Conservation (phyloP, 2,113 vertebrate species). For the Ciconia maguari region DNA sequence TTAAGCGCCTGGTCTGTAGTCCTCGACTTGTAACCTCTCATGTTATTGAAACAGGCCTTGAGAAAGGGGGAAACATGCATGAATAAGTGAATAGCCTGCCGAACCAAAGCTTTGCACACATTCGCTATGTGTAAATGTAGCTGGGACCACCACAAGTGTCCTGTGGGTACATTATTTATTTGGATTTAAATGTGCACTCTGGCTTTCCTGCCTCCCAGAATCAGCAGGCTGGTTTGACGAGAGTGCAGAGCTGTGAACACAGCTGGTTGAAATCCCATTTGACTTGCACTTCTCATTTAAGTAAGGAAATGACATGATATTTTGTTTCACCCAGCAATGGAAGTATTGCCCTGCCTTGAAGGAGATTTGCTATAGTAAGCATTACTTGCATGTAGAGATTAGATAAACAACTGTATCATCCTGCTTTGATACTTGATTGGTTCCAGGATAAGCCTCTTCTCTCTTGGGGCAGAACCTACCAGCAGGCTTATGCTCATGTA, state of each 20-base stretch:
- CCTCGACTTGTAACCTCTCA: neutral
- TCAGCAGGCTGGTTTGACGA: neutral
- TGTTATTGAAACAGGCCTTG: neutral
- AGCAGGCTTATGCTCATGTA: neutral
- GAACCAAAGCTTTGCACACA: neutral
- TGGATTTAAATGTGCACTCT: neutral
- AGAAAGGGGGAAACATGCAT: neutral
- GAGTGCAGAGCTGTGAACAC: neutral
- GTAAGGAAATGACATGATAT: neutral
- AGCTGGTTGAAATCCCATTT: neutral
- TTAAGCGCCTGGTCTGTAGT: neutral
- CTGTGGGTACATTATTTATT: neutral
- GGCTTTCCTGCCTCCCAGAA: neutral
- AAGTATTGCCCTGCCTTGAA: neutral
- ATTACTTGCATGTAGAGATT: neutral
- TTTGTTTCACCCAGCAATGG: neutral
- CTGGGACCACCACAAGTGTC: neutral
- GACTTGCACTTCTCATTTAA: neutral
- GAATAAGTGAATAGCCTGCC: neutral
- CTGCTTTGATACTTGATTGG: neutral
- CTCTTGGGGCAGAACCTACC: neutral
- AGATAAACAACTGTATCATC: neutral
- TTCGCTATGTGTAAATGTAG: neutral
- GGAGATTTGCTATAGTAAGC: neutral
- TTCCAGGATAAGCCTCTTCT: neutral